Evolutionary conservation across 2,888 invertebrate genomes (phyloP).

Genomic region (Apantesis nais): DNA sequence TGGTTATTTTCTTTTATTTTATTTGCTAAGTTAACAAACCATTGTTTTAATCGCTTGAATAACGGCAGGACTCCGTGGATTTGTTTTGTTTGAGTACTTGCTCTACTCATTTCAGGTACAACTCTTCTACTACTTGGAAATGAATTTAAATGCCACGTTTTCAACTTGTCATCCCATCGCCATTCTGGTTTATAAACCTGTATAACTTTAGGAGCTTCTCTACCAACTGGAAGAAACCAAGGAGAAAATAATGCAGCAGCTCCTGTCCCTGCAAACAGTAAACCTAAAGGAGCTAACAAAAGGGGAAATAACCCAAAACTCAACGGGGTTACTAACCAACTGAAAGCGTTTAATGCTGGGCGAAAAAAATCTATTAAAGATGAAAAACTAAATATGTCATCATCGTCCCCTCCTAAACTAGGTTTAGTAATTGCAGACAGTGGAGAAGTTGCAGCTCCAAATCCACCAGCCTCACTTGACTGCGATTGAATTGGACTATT

Average conservation of each 20-base stretch:
- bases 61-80: constrained; percentile 49
- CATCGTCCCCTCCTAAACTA: constrained; percentile 68
- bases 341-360: constrained; percentile 80
- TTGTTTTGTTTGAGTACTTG: constrained; percentile 47
- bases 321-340: constrained; percentile 85
- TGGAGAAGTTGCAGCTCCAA: constrained; percentile 61
- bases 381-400: constrained; percentile 81
- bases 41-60: constrained; percentile 62
- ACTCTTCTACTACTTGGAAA: constrained; percentile 67
- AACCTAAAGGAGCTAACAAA: constrained; percentile 87
- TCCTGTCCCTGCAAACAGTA: constrained; percentile 87
- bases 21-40: constrained; percentile 58
- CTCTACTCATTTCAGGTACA: constrained; percentile 39
- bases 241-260: constrained; percentile 87
- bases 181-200: constrained; percentile 79
- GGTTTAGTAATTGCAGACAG: constrained; percentile 64
- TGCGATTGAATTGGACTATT: constrained; percentile 56
- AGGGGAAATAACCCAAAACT: constrained; percentile 86
- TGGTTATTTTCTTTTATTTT: constrained; percentile 46
- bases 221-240: constrained; percentile 85
- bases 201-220: constrained; percentile 73
- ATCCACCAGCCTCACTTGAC: constrained; percentile 58
- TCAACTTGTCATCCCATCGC: constrained; percentile 85
- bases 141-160: constrained; percentile 80
- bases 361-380: constrained; percentile 76